Evolutionary conservation across 2,888 invertebrate species (phyloP).

Genomic region (Pimpla rufipes): DNA sequence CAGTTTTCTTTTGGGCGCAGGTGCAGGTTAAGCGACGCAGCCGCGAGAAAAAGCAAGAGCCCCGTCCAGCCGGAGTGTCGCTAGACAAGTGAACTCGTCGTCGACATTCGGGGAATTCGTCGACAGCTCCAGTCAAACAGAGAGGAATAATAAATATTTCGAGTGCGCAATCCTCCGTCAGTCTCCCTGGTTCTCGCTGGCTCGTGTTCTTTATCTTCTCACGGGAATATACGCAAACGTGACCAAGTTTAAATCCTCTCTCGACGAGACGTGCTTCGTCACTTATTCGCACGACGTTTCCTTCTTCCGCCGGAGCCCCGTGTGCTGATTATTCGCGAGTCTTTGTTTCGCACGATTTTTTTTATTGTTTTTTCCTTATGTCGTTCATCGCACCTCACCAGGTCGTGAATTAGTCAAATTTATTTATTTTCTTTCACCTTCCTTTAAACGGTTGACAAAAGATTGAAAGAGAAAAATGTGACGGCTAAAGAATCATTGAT

Average conservation of each 20-base stretch:
- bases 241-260: conserved; percentile 17
- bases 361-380: conserved; percentile 11
- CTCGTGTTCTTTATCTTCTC: neutral
- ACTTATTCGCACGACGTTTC: conserved; percentile 28
- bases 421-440: neutral
- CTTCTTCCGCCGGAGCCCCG: conserved; percentile 18
- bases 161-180: conserved; percentile 28
- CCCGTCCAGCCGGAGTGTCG: neutral
- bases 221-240: conserved; percentile 16
- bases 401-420: neutral
- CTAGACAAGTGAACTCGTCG: conserved; percentile 16
- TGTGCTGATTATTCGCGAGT: neutral
- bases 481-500: neutral
- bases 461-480: neutral
- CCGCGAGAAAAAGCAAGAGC: conserved; percentile 8
- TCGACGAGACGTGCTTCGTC: conserved; percentile 20
- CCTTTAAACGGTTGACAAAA: neutral
- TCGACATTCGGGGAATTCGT: conserved; percentile 22
- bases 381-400: neutral
- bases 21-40: neutral
- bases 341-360: conserved; percentile 11
- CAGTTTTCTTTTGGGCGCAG: neutral
- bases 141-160: conserved; percentile 58
- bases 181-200: conserved; percentile 14
- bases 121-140: conserved; percentile 41